Base-by-base conservation (phyloP, 2,113 vertebrate genomes). In the Sphyrna mokarran region DNA sequence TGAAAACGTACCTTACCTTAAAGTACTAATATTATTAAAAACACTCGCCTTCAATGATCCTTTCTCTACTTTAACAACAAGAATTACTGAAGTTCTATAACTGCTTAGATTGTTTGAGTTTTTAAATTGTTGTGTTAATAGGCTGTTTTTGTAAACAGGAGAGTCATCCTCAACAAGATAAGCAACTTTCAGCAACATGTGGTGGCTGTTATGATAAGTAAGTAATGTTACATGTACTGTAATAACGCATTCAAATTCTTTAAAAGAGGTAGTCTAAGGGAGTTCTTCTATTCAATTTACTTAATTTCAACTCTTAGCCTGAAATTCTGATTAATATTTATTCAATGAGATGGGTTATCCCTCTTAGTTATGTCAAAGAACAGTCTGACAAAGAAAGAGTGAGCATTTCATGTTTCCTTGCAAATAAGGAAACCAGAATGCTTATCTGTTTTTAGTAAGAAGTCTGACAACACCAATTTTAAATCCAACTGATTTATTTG, bases 161-260 rank as follows among this genome's bases (percentile, higher is more conserved):
- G 37, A 70, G 23, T 72, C 98, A 98, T 94, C 96, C 96, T 95
- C 95, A 97, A 5, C 98, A 97, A 95, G 99, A 99, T 66, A 99
- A 98, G 97, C 97, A 97, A 16, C 96, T 97, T 1, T 97, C 97
- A 89, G 96, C 98, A 87, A 97, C 96, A 61, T 98, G 98, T 96
- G 98, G 96, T 96, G 97, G 96, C 87, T 93, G 97, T 91, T 98
- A 97, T 48, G 99, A 99, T 98, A 99, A 98, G 99, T 99, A 97
- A 96, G 96, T 95, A 96, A 70, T 48, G 1, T 54, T 3, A 40
- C 96, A 26, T 54, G 16, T 95, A 20, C 1, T 18, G 43, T 63
- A 22, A 0, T 33, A 63, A 90, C 1, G 0, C 13, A 63, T 66
- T 89, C 61, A 90, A 13, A 16, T 33, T 63, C 61, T n/a, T 87